phyloP scores from a whole-genome alignment of 1,140 invertebrate species.

The Hycleus cichorii region DNA sequence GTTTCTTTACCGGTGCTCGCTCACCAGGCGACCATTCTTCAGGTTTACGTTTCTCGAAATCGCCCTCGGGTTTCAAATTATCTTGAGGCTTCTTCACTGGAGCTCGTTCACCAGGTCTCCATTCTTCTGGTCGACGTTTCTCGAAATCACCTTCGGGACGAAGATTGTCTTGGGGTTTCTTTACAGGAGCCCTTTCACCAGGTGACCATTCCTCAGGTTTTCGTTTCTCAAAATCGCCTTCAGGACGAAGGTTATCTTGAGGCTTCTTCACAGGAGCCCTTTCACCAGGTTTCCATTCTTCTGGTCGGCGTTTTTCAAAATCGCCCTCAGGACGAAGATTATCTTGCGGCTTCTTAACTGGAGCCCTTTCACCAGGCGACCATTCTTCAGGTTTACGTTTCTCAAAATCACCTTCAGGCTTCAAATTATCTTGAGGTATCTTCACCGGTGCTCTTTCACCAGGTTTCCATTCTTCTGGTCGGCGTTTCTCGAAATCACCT shows the following conservation, averaged over 20 bases:
- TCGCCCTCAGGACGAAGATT: conserved; percentile 57
- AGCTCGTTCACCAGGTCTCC: conserved; percentile 38
- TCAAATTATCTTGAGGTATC: conserved; percentile 51
- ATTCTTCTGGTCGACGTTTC: conserved; percentile 26
- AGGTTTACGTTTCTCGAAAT: conserved; percentile 37
- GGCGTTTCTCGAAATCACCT: conserved; percentile 48
- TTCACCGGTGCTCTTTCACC: conserved; percentile 45
- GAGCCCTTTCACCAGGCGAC: conserved; percentile 44
- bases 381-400: conserved; percentile 29
- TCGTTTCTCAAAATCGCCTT: conserved; percentile 44
- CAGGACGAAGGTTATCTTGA: conserved; percentile 48
- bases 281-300: conserved; percentile 42
- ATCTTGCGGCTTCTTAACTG: conserved; percentile 49
- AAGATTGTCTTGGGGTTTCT: conserved; percentile 50
- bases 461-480: conserved; percentile 41
- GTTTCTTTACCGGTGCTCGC: conserved; percentile 53
- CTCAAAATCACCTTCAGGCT: conserved; percentile 49
- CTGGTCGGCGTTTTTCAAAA: conserved; percentile 35
- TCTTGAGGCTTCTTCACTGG: conserved; percentile 43
- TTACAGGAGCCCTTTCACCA: conserved; percentile 41
- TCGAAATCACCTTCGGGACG: conserved; percentile 48
- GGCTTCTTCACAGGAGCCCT: conserved; percentile 41
- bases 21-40: conserved; percentile 54
- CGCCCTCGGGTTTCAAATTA: conserved; percentile 45
- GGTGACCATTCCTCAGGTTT: conserved; percentile 34